Evolutionary conservation across 2,797 vertebrate genomes (phyloP).

Genomic region (Chiroxiphia lanceolata): DNA sequence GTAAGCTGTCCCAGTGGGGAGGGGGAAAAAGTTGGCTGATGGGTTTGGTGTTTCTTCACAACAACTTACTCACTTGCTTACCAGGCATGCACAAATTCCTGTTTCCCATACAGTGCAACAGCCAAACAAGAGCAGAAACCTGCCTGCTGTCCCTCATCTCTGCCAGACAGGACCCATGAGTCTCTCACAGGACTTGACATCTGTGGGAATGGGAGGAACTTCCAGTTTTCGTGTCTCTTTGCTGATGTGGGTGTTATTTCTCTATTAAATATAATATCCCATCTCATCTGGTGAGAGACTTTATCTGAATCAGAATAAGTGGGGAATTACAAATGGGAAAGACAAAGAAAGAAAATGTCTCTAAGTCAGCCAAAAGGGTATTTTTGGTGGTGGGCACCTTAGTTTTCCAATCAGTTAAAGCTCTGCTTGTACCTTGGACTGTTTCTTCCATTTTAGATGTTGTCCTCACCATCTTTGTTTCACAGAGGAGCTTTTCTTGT

Average conservation of each 20-base stretch:
- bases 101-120: neutral
- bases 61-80: neutral
- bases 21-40: neutral
- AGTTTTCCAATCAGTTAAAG: neutral
- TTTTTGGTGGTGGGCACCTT: neutral
- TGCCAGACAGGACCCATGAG: neutral
- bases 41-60: conserved; percentile 18
- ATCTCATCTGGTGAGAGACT: neutral
- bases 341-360: neutral
- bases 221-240: neutral
- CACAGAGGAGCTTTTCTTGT: neutral
- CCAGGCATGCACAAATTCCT: neutral
- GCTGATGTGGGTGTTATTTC: fast-evolving
- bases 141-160: neutral
- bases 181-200: neutral
- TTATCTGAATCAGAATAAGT: neutral
- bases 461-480: neutral
- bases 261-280: neutral
- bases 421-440: neutral
- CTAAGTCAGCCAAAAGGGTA: neutral
- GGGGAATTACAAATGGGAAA: neutral
- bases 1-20: neutral
- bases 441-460: neutral
- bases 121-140: neutral
- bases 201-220: neutral